phyloP scores from a whole-genome alignment of 2,113 vertebrate species.

The Phrynosoma blainvillii region DNA sequence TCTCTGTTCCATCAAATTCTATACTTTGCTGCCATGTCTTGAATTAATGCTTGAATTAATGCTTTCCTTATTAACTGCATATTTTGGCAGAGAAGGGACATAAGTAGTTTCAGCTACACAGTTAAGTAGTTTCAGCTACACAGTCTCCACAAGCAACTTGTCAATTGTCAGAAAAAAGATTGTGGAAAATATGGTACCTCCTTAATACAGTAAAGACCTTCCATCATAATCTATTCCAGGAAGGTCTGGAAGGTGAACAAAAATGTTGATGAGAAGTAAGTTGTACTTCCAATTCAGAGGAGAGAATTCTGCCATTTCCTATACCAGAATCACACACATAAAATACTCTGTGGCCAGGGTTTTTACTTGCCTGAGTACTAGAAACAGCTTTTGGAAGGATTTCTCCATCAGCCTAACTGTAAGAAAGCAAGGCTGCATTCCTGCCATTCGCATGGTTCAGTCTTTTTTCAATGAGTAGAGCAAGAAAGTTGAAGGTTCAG shows the following conservation, averaged over 20 bases:
- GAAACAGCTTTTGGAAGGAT: background rate
- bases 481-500: background rate
- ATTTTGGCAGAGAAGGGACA: background rate
- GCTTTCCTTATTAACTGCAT: background rate
- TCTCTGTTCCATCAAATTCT: too few relatives aligned
- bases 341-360: background rate
- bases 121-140: too few relatives aligned
- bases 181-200: background rate
- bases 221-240: background rate
- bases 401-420: background rate
- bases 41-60: background rate
- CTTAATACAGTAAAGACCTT: background rate
- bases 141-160: background rate
- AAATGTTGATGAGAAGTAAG: background rate
- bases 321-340: background rate
- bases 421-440: background rate
- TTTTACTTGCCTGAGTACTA: background rate
- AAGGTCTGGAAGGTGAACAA: background rate
- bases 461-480: background rate
- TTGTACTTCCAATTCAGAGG: accelerated
- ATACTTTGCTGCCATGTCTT: too few relatives aligned
- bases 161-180: background rate
- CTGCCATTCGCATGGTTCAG: background rate
- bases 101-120: too few relatives aligned
- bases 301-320: too few relatives aligned